Base-by-base conservation (phyloP, 2,113 vertebrate genomes). In the Mixornis gularis region DNA sequence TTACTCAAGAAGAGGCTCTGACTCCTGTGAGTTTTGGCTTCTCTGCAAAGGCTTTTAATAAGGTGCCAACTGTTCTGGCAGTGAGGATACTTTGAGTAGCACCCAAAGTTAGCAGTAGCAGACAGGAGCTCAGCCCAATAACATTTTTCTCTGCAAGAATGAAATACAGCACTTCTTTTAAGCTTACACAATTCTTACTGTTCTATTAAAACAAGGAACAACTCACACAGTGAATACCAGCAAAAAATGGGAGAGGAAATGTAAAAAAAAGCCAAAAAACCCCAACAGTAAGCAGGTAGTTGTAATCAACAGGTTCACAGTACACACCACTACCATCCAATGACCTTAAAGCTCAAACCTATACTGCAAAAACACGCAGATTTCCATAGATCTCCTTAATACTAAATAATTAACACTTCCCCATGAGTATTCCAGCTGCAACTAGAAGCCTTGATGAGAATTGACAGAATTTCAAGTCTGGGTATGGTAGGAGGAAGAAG, bases 41-140 rank as follows among this genome's bases (percentile, higher is more conserved):
- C 48, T 38, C 81, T 80, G 74, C 71, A 94, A 87, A 95, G 71
- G 71, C 85, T 92, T 96, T 93, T 91, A 92, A 70, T 52, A 73
- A 90, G 84, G 59, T 22, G 40, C 79, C 91, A 92, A 56, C 64
- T 93, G 68, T 73, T 40, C 89, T 92, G 92, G 85, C 81, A 94
- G 36, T 7, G 48, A 89, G 56, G 64, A 82, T 63, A 48, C 36
- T 89, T 6, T 64, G 55, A 89, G 81, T 6, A 91, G 79, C 0
- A 3, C 87, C 85, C 68, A 38, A 84, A 89, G 80, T 82, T 51
- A 93, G 71, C 79, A 87, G 81, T 30, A 94, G 89, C 91, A 87
- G 64, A 85, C 85, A 95, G 89, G 84, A 92, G 78, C 51, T 79
- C 55, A 87, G 85, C 64, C 81, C 81, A 92, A 3, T n/a, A 87